A percentile compares a stretch with the other conserved stretches of the same genome.
Conservation (phyloP, 1,140 invertebrate species). For the Brachionus paranguensis region DNA sequence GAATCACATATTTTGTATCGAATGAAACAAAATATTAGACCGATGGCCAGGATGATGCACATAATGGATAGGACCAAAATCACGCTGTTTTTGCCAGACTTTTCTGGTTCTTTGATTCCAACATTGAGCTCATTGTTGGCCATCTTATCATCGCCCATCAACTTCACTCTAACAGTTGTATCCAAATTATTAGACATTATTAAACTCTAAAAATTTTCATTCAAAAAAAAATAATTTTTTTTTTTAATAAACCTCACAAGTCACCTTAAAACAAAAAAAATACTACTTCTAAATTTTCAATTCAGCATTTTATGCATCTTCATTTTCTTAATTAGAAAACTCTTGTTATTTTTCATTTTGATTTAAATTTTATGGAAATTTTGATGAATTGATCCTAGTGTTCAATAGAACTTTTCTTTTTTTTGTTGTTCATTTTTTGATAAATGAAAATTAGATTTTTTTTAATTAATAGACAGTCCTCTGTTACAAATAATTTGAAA, state of each 20-base stretch:
- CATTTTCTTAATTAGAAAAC: not conserved
- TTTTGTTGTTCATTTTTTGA: not conserved
- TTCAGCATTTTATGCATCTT: not conserved
- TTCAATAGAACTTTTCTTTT: not conserved
- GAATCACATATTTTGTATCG: not conserved
- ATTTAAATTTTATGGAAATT: not conserved
- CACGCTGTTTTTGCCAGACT: not conserved
- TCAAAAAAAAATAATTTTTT: not conserved
- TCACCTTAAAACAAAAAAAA: not conserved
- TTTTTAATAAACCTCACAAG: not conserved
- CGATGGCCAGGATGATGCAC: not conserved
- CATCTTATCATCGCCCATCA: not conserved
- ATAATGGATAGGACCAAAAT: not conserved
- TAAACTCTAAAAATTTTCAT: not conserved
- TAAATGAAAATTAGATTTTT: not conserved
- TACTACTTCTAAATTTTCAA: not conserved
- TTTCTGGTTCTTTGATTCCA: not conserved
- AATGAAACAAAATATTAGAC: conserved; percentile 17
- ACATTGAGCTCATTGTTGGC: not conserved
- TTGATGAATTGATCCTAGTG: not conserved
- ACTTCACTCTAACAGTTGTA: not conserved
- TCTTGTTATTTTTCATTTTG: not conserved
- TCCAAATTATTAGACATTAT: conserved; percentile 21
- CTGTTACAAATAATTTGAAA: not conserved
- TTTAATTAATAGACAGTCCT: not conserved